Conservation (phyloP, 2,888 invertebrate genomes). For the Oxyteleia sp. region DNA sequence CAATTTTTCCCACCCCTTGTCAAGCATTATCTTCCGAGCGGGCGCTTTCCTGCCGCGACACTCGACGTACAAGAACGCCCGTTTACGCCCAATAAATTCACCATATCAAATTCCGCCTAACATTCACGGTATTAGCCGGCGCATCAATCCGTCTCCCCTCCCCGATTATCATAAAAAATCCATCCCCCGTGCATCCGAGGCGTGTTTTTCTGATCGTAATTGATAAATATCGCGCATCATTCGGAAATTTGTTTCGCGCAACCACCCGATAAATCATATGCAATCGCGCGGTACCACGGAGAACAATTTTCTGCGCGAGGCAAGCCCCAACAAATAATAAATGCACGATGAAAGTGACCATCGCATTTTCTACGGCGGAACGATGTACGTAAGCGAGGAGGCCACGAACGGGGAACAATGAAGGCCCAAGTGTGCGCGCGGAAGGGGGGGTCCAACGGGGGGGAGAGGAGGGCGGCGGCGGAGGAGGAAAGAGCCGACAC, state of each 20-base stretch:
- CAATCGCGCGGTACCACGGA: slow-evolving; percentile 56
- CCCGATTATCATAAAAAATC: slow-evolving; percentile 59
- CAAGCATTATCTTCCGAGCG: background rate
- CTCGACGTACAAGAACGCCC: background rate
- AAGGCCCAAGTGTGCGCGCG: slow-evolving; percentile 77
- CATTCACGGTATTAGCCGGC: slow-evolving; percentile 30
- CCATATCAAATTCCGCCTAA: slow-evolving; percentile 25
- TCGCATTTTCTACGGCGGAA: slow-evolving; percentile 72
- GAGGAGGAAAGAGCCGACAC: slow-evolving; percentile 84
- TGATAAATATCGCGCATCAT: slow-evolving; percentile 60
- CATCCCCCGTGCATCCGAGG: slow-evolving; percentile 29
- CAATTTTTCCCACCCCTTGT: background rate
- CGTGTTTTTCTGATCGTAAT: slow-evolving; percentile 49
- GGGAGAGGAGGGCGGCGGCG: slow-evolving; percentile 74
- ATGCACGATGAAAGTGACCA: slow-evolving; percentile 73
- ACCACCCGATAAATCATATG: slow-evolving; percentile 66
- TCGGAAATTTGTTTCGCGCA: slow-evolving; percentile 65
- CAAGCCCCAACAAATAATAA: slow-evolving; percentile 71
- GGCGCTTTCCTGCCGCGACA: slow-evolving; percentile 2
- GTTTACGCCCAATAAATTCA: slow-evolving; percentile 23
- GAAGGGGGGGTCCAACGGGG: slow-evolving; percentile 56
- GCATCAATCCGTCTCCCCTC: slow-evolving; percentile 38
- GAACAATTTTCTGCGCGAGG: slow-evolving; percentile 74
- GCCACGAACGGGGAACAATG: slow-evolving; percentile 82
- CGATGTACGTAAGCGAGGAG: slow-evolving; percentile 64